These are phyloP conservation scores for Echinarachnius parma DNA, from an alignment of 53 echinoderm and acorn worm species.

Conservation along the genomic window DNA sequence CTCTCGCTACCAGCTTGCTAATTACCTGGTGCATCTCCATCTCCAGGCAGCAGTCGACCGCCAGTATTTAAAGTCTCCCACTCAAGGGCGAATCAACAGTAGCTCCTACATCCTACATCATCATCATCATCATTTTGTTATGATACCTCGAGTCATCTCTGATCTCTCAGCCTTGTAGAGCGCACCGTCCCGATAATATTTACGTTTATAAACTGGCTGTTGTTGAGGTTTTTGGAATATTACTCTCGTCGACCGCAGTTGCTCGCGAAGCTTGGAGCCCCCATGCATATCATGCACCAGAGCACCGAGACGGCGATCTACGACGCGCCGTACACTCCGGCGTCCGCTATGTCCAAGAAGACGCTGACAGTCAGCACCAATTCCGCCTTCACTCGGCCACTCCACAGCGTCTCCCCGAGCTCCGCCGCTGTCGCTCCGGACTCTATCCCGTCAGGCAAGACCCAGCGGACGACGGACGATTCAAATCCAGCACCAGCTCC, in stretches of 20 bases:
- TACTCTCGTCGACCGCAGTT: no score
- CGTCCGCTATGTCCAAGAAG: slow-evolving; percentile 33
- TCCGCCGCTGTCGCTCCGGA: slow-evolving; percentile 44
- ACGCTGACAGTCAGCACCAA: slow-evolving; percentile 89
- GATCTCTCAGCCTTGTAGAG: no score
- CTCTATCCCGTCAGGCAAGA: neutral
- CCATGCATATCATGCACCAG: slow-evolving; percentile 52
- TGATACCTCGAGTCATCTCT: no score
- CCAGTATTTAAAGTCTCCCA: slow-evolving; percentile 38
- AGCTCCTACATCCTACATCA: neutral
- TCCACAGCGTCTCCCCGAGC: slow-evolving; percentile 28
- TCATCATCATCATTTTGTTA: neutral
- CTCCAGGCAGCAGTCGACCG: no score
- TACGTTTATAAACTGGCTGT: no score
- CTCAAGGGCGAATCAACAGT: slow-evolving; percentile 11
- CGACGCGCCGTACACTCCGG: slow-evolving; percentile 36
- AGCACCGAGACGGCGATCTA: slow-evolving; percentile 22
- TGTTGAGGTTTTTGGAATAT: no score
- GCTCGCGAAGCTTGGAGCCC: neutral
- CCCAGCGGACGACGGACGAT: neutral
- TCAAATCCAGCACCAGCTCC: no score
- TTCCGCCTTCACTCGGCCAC: slow-evolving; percentile 79
- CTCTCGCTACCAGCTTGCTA: no score
- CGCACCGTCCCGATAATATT: no score
- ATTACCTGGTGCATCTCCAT: neutral